Evolutionary conservation across 2,888 invertebrate species (phyloP).

Genomic region (Erannis defoliaria): DNA sequence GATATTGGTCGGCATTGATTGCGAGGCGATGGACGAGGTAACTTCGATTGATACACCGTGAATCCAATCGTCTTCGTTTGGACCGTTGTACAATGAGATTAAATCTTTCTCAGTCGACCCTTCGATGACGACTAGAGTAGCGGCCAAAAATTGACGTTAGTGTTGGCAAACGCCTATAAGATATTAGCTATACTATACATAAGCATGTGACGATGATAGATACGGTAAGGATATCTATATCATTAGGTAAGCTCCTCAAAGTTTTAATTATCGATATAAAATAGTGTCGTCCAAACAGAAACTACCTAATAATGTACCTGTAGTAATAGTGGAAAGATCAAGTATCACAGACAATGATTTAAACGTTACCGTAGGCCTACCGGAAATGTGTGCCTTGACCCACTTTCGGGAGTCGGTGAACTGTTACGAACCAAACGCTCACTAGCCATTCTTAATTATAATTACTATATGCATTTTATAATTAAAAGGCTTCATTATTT

Average conservation of each 20-base stretch:
- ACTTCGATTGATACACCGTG: too few relatives aligned
- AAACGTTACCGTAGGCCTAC: slow-evolving; percentile 40
- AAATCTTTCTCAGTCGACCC: too few relatives aligned
- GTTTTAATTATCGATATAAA: neutral
- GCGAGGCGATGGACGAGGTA: too few relatives aligned
- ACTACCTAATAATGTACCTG: slow-evolving; percentile 7
- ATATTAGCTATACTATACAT: neutral
- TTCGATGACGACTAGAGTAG: neutral
- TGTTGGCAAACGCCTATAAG: neutral
- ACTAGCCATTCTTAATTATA: slow-evolving; percentile 18
- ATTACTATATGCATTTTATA: slow-evolving; percentile 7
- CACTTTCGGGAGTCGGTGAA: slow-evolving; percentile 36
- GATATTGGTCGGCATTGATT: too few relatives aligned
- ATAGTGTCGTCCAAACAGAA: slow-evolving; percentile 4
- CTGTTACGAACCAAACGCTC: slow-evolving; percentile 29
- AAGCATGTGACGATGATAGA: neutral
- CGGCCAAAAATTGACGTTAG: neutral
- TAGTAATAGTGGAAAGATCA: slow-evolving; percentile 25
- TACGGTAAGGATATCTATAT: neutral
- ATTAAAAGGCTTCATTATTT: slow-evolving; percentile 12
- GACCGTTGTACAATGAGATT: too few relatives aligned
- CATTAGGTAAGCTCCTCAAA: neutral
- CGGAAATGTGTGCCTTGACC: slow-evolving; percentile 44
- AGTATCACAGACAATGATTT: slow-evolving; percentile 31
- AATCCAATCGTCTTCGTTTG: too few relatives aligned